Base-by-base conservation (phyloP, 2,888 invertebrate species). In the Tiliacea aurago region DNA sequence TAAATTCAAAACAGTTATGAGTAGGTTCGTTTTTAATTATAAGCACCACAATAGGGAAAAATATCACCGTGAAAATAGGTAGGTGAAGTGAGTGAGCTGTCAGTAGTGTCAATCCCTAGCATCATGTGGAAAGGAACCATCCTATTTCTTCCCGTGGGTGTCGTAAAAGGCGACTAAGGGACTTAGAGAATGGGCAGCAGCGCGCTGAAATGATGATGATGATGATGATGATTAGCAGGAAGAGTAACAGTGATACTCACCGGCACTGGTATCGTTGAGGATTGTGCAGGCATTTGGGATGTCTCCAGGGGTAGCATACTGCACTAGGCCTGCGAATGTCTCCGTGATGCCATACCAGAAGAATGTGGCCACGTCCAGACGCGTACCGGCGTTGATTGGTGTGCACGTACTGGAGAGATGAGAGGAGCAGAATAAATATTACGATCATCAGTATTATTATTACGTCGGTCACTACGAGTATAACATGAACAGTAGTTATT, bases 281-380 rank as follows among this genome's bases (percentile, higher is more conserved):
- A 85, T 82, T 0, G 37, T 73, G 73, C 96, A 96, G 0, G 93
- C 94, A 0, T 18, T 63, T 0, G 91, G 80, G 0, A 95, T 94
- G 58, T 92, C 80, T 0, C 93, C 93, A 0, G 93, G 93, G 0
- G 70, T 77, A 0, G 96, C 95, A 84, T 90, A 91, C 88, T 95
- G 95, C 64, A 95, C 95, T 41, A 96, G 84, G 59, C 88, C 88
- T 0, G 95, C 94, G 87, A 96, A 94, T 0, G 92, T 88, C 81
- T 94, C 94, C 49, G 93, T 93, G 79, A 96, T 91, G 20, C 94
- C 94, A 85, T 87, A 94, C 94, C 94, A 94, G 91, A 91, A 94
- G 92, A 96, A 95, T 0, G 95, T 93, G 4, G 94, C 93, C 20
- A 91, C 71, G 87, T 96, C 96, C 73, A 95, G 86, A 0, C 91